Evolutionary conservation across 2,797 vertebrate genomes (phyloP).

Genomic region (Molossus molossus): DNA sequence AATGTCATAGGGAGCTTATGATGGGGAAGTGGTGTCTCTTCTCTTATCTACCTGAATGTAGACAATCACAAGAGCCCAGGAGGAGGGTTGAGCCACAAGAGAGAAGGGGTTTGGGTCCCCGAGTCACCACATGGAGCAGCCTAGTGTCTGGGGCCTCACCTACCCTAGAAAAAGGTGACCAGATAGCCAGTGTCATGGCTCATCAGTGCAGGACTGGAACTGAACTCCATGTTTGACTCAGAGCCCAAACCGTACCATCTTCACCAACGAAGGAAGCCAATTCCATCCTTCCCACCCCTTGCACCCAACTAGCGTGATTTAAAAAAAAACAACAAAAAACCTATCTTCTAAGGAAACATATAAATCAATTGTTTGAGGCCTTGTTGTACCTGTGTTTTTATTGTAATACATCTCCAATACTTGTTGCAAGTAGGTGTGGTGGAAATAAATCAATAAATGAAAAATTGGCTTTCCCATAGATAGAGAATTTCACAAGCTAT

Average conservation of each 20-base stretch:
- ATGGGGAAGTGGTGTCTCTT: background rate
- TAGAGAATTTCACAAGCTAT: conserved; percentile 44
- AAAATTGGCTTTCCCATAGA: conserved; percentile 70
- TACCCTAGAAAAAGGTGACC: background rate
- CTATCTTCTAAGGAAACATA: conserved; percentile 35
- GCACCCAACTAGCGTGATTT: background rate
- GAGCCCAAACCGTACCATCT: rapidly evolving
- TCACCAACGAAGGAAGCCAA: background rate
- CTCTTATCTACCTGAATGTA: background rate
- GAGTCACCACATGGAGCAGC: background rate
- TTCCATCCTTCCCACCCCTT: background rate
- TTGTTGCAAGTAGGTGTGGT: conserved; percentile 69
- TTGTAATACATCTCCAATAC: conserved; percentile 54
- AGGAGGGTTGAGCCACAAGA: background rate
- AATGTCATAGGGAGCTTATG: rapidly evolving
- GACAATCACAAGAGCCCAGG: background rate
- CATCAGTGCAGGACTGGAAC: rapidly evolving
- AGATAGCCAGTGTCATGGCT: rapidly evolving
- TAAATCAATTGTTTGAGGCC: conserved; percentile 11
- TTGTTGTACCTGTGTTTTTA: background rate
- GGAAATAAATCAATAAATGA: conserved; percentile 72
- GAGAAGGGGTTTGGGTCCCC: background rate
- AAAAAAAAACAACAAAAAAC: background rate
- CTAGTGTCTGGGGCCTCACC: background rate
- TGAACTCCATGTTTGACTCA: background rate